Evolutionary conservation across 92 coral and sea anemone species (phyloP).

Genomic region (Micromussa lordhowensis): DNA sequence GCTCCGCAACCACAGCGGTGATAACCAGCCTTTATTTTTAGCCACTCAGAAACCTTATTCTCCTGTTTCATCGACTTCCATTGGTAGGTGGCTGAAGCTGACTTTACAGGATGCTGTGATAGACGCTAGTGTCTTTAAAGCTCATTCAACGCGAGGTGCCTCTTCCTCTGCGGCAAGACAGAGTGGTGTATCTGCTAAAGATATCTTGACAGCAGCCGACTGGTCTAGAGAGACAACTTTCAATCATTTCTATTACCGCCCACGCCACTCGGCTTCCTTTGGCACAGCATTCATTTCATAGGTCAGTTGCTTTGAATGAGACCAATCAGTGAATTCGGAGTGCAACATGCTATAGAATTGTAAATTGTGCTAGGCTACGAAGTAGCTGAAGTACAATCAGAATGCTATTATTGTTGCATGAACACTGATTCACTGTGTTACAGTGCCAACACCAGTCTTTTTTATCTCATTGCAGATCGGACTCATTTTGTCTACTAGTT

Average conservation of each 20-base stretch:
- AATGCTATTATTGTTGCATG: no score
- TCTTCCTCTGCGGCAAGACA: constrained; percentile 34
- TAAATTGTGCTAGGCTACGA: constrained; percentile 40
- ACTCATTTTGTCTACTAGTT: constrained; percentile 6
- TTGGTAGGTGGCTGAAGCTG: constrained; percentile 24
- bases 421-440: background rate
- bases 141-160: constrained; percentile 27
- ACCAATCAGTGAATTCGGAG: constrained; percentile 42
- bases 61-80: constrained; percentile 20
- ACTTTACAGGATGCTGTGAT: constrained; percentile 34
- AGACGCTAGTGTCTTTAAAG: constrained; percentile 16
- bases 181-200: constrained; percentile 18
- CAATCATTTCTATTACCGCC: constrained; percentile 32
- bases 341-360: constrained; percentile 49
- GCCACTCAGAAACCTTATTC: constrained; percentile 21
- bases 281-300: constrained; percentile 33
- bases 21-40: constrained; percentile 15
- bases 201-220: constrained; percentile 38
- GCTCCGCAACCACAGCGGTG: constrained; percentile 22
- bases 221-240: constrained; percentile 48
- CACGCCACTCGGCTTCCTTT: constrained; percentile 27
- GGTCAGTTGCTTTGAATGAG: constrained; percentile 36
- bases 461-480: background rate
- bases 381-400: background rate
- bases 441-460: background rate